Evolutionary conservation across 2,888 invertebrate species (phyloP).

Genomic region (Bombylius discolor): DNA sequence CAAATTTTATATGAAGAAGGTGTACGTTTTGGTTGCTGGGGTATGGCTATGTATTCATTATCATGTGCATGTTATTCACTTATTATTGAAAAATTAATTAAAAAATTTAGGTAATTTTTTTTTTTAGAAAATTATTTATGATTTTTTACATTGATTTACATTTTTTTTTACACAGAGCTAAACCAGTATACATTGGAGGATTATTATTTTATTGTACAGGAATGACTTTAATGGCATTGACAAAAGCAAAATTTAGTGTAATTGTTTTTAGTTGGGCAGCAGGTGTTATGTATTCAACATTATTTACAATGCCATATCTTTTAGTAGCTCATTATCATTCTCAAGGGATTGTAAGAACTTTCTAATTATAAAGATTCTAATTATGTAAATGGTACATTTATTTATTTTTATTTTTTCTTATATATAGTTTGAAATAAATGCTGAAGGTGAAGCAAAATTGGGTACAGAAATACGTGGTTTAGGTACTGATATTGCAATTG

Average conservation of each 20-base stretch:
- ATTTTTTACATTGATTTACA: too few species aligned
- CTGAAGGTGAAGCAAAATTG: constrained; percentile 41
- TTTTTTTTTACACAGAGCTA: constrained; percentile 51
- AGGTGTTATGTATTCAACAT: constrained; percentile 92
- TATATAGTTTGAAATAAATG: constrained; percentile 47
- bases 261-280: constrained; percentile 86
- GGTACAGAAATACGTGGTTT: constrained; percentile 66
- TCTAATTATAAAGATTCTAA: background rate
- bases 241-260: constrained; percentile 63
- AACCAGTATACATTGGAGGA: constrained; percentile 76
- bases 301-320: constrained; percentile 94
- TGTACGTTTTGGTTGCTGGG: constrained; percentile 90
- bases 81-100: constrained; percentile 74
- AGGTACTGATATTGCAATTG: constrained; percentile 88
- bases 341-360: constrained; percentile 60
- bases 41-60: constrained; percentile 91
- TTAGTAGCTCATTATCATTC: constrained; percentile 90
- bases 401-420: constrained; percentile 1
- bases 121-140: too few species aligned
- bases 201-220: constrained; percentile 78
- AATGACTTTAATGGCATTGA: constrained; percentile 73
- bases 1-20: constrained; percentile 74
- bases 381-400: background rate
- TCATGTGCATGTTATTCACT: constrained; percentile 89
- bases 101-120: constrained; percentile 45